Percentiles rank a stretch among this genome's conserved stretches.
These are phyloP conservation scores for Stichopus chloronotus DNA, from an alignment of 35 echinoderm and acorn worm genomes.

Conservation along the genomic window DNA sequence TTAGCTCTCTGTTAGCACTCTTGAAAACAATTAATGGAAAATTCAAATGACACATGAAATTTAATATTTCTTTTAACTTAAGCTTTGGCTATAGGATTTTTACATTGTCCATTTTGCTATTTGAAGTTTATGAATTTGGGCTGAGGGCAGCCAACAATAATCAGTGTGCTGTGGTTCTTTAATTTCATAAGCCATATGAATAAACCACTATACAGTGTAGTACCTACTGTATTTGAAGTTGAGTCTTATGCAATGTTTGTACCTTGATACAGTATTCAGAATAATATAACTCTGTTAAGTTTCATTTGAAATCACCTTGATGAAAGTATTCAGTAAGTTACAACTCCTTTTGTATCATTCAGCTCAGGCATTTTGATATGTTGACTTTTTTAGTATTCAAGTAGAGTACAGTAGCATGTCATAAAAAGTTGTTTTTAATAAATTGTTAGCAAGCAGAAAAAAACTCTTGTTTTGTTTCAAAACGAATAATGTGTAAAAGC, in stretches of 20 bases:
- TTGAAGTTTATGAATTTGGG: not conserved
- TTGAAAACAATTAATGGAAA: not conserved
- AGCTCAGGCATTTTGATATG: not conserved
- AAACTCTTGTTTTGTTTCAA: not conserved
- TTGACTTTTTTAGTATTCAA: not conserved
- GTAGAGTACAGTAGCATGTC: slow-evolving; percentile 5
- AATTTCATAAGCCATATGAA: not conserved
- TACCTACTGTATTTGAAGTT: not conserved
- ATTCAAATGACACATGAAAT: not conserved
- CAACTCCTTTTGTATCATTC: not conserved
- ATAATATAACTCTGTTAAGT: not conserved
- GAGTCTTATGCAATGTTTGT: not conserved
- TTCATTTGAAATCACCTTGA: not conserved
- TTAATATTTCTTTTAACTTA: slow-evolving; percentile 3
- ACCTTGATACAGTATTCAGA: slow-evolving; percentile 4
- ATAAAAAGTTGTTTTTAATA: not conserved
- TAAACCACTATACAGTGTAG: not conserved
- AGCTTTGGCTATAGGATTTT: not conserved
- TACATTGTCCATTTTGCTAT: slow-evolving; percentile 7
- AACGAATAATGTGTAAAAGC: not conserved
- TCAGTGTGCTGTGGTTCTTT: not conserved
- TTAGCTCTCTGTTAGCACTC: not conserved
- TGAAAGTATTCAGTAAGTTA: not conserved
- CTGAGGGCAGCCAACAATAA: slow-evolving; percentile 4
- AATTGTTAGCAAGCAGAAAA: not conserved